Base-by-base conservation (phyloP, 2,888 invertebrate species). In the Nomada goodeniana region DNA sequence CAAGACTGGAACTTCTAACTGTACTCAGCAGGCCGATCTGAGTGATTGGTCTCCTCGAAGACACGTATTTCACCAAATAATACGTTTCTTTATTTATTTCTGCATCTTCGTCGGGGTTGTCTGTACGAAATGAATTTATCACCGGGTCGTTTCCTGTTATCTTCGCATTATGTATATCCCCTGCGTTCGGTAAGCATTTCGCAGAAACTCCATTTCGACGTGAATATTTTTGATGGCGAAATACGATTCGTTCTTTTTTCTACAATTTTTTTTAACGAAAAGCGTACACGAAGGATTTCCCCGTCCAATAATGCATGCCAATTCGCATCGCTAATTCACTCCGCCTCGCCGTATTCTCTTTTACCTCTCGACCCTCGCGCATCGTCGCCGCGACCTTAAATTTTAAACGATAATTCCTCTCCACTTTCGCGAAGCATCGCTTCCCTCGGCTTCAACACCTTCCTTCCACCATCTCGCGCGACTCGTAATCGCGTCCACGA, bases 381-480 rank as follows among this genome's bases (percentile, higher is more conserved):
- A 59, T 52, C n/a, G n/a, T 47, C 13, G 20, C 55, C 9, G 4
- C 23, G 47, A 7, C 47, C 20, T 59, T 26, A 74, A 79, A 79
- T 81, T 81, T 60, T 13, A 44, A 44, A 60, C 80, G 69, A 65
- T 79, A 74, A 81, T 29, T 59, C 29, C 73, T 65, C 57, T 50
- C 3, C 23, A n/a, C 29, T 52, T 36, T 64, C 75, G 50, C 53
- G 42, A 60, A 36, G 20, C 53, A 29, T 36, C 26, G 18, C 36
- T n/a, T 7, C 13, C 26, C 13, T 42, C 47, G 42, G 15, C 13
- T 68, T 18, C 26, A 11, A 44, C 50, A 36, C 11, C n/a, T 29
- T 18, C 9, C 13, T 18, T 26, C 26, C 50, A 10, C 18, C 9
- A 15, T 44, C n/a, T 18, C 2, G 15, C 9, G 13, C 42, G 57